Percentiles rank a stretch among this genome's conserved stretches.
phyloP scores from a whole-genome alignment of 2,113 vertebrate genomes.

The Halcyon senegalensis region DNA sequence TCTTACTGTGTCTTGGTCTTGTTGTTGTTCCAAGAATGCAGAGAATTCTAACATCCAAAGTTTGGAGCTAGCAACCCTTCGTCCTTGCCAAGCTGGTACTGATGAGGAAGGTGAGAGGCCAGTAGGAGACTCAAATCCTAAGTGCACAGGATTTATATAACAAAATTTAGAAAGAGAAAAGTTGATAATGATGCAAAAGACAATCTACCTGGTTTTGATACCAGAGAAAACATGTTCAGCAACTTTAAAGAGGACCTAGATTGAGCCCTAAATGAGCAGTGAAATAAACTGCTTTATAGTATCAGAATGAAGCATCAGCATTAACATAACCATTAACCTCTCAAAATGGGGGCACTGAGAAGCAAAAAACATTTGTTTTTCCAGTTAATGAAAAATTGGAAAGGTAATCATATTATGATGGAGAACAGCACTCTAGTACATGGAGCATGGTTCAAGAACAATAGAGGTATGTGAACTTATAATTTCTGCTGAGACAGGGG shows the following conservation, averaged over 20 bases:
- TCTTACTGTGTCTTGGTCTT: slow-evolving; percentile 91
- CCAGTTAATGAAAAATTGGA: background rate
- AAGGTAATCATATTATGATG: background rate
- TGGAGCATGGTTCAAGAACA: background rate
- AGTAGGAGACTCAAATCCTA: slow-evolving; percentile 88
- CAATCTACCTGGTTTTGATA: background rate
- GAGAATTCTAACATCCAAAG: slow-evolving; percentile 96
- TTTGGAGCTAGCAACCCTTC: slow-evolving; percentile 91
- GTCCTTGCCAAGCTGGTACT: slow-evolving; percentile 89
- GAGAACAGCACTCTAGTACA: background rate
- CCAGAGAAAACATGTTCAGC: background rate
- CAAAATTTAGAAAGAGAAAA: background rate
- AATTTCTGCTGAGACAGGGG: background rate
- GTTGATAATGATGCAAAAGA: background rate
- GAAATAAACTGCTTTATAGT: background rate
- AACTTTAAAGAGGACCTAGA: background rate
- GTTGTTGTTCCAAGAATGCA: slow-evolving; percentile 92
- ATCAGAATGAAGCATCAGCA: background rate
- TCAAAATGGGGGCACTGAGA: background rate
- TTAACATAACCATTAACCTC: background rate
- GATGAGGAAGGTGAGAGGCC: slow-evolving; percentile 83
- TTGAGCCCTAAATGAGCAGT: background rate
- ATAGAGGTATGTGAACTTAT: background rate
- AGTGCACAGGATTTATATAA: background rate
- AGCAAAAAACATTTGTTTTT: background rate